Evolutionary conservation across 92 coral and sea anemone genomes (phyloP).

Genomic region (Palythoa caribaeorum): DNA sequence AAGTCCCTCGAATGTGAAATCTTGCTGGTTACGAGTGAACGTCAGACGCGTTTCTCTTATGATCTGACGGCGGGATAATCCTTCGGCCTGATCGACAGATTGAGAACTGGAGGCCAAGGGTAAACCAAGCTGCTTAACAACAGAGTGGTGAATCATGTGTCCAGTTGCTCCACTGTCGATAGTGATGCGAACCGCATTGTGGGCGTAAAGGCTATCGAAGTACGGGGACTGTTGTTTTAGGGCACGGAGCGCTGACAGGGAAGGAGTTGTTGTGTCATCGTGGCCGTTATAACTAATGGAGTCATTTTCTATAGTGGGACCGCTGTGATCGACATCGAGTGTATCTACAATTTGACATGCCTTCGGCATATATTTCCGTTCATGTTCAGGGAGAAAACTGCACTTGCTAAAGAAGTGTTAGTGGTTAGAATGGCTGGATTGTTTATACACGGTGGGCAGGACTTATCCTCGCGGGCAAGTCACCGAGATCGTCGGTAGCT

Average conservation of each 20-base stretch:
- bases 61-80: too few relatives aligned
- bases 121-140: too few relatives aligned
- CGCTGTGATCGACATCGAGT: slow-evolving; percentile 19
- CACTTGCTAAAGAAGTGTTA: too few relatives aligned
- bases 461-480: slow-evolving; percentile 3
- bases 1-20: too few relatives aligned
- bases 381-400: not conserved
- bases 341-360: slow-evolving; percentile 62
- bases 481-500: not conserved
- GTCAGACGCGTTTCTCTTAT: too few relatives aligned
- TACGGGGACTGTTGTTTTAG: slow-evolving; percentile 59
- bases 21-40: too few relatives aligned
- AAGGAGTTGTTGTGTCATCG: not conserved
- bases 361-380: slow-evolving; percentile 46
- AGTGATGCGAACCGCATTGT: not conserved
- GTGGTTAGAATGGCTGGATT: too few relatives aligned
- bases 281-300: not conserved
- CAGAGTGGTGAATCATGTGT: too few relatives aligned
- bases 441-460: too few relatives aligned
- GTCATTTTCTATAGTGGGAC: not conserved
- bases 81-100: too few relatives aligned
- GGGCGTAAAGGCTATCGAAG: slow-evolving; percentile 59
- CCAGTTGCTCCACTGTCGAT: too few relatives aligned
- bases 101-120: too few relatives aligned
- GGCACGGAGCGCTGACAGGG: not conserved